These are phyloP conservation scores for Candoia aspera DNA, from an alignment of 2,113 vertebrate genomes.

Conservation along the genomic window DNA sequence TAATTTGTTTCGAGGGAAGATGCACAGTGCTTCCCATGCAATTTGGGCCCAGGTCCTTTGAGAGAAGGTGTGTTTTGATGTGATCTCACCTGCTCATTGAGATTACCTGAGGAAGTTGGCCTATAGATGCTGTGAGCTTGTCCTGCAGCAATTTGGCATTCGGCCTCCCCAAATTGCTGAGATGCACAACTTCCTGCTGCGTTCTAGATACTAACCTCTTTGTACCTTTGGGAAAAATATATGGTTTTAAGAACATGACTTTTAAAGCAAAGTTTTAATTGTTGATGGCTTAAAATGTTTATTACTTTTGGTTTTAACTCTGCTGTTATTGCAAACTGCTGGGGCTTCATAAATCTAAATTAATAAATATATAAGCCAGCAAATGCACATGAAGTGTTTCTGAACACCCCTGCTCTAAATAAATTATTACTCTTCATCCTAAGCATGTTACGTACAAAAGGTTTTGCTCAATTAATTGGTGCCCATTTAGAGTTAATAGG, in stretches of 20 bases:
- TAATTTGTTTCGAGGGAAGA: not conserved
- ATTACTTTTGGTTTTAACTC: not conserved
- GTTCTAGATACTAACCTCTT: not conserved
- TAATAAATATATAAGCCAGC: not conserved
- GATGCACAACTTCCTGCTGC: not conserved
- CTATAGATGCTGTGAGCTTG: not conserved
- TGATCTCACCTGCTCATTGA: not conserved
- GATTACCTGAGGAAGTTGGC: not conserved
- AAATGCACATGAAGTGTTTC: not conserved
- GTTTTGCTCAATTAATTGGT: not conserved
- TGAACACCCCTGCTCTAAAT: not conserved
- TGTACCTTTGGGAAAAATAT: not conserved
- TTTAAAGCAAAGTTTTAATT: not conserved
- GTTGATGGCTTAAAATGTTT: not conserved
- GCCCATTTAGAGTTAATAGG: not conserved
- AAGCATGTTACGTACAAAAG: not conserved
- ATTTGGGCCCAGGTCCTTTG: not conserved
- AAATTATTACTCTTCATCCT: not conserved
- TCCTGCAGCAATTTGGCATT: not conserved
- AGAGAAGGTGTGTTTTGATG: not conserved
- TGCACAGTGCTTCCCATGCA: not conserved
- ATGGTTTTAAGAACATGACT: not conserved
- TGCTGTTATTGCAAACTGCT: not conserved
- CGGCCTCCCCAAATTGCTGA: not conserved
- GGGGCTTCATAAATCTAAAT: not conserved